phyloP scores from a whole-genome alignment of 2,113 vertebrate species.

The Passer domesticus region DNA sequence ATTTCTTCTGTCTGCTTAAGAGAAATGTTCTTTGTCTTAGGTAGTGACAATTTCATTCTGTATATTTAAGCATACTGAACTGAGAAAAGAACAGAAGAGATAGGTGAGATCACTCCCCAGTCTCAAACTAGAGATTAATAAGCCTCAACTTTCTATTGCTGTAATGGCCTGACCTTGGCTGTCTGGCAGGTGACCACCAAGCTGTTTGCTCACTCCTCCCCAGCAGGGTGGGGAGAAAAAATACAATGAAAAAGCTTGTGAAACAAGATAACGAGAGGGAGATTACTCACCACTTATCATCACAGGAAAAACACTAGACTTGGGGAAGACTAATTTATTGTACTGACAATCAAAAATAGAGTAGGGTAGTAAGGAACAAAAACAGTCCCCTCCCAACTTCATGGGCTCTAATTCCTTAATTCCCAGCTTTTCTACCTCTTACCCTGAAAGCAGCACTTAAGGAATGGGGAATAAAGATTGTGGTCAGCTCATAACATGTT shows the following conservation, averaged over 20 bases:
- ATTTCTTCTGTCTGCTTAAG: not conserved
- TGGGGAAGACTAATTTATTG: not conserved
- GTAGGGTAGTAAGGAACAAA: not conserved
- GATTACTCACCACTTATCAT: not conserved
- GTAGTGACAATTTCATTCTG: not conserved
- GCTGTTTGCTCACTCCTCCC: not conserved
- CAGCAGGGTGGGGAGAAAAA: not conserved
- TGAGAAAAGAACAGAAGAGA: not conserved
- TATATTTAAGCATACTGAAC: not conserved
- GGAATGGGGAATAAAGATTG: not conserved
- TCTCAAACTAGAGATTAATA: not conserved
- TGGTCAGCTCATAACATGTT: not conserved
- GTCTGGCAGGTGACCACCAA: not conserved
- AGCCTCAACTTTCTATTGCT: not conserved
- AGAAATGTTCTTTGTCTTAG: not conserved
- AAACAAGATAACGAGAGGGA: not conserved
- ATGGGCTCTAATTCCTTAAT: not conserved
- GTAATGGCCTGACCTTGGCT: not conserved
- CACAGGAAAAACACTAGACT: not conserved
- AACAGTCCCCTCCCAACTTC: rapidly evolving
- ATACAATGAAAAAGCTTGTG: not conserved
- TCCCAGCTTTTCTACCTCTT: not conserved
- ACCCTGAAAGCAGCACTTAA: not conserved
- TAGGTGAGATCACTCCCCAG: not conserved
- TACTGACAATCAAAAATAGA: not conserved